Conservation (phyloP, 2,888 invertebrate species). For the Napeogenes sylphis region DNA sequence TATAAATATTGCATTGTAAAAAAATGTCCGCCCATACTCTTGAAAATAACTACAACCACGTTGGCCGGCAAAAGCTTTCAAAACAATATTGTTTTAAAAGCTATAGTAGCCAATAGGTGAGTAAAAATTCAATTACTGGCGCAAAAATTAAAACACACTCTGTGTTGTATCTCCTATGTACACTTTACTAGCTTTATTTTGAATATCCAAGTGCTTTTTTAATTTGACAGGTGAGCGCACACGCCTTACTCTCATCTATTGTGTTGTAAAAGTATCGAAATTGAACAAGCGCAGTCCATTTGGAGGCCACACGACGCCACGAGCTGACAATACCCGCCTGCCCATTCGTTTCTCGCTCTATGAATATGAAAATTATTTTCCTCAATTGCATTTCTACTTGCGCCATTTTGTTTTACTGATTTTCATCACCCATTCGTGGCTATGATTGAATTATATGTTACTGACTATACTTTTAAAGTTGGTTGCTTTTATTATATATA, state of each 20-base stretch:
- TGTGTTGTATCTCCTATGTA: slow-evolving; percentile 29
- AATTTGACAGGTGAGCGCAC: slow-evolving; percentile 75
- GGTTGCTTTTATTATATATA: too few relatives aligned
- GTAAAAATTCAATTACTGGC: slow-evolving; percentile 33
- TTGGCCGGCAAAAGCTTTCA: slow-evolving; percentile 7
- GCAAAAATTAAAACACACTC: slow-evolving; percentile 36
- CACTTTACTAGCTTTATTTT: slow-evolving; percentile 44
- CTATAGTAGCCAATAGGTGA: slow-evolving; percentile 25
- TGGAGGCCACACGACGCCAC: slow-evolving; percentile 46
- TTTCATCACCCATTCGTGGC: slow-evolving; percentile 41
- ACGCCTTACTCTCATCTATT: slow-evolving; percentile 72
- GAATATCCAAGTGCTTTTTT: slow-evolving; percentile 72
- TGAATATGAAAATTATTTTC: slow-evolving; percentile 69
- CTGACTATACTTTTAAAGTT: too few relatives aligned
- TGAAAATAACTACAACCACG: not conserved
- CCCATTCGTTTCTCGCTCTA: slow-evolving; percentile 58
- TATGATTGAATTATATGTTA: slow-evolving; percentile 50
- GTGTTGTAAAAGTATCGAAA: slow-evolving; percentile 76
- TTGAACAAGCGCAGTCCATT: slow-evolving; percentile 72
- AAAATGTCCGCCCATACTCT: too few relatives aligned
- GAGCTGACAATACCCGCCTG: slow-evolving; percentile 59
- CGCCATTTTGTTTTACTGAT: slow-evolving; percentile 46
- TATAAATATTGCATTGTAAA: too few relatives aligned
- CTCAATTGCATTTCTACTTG: slow-evolving; percentile 53
- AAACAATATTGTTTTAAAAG: slow-evolving; percentile 24